A percentile compares a stretch with the other conserved stretches of the same genome.
Evolutionary conservation across 2,797 vertebrate species (phyloP).

Genomic region (Ispidina lecontei): DNA sequence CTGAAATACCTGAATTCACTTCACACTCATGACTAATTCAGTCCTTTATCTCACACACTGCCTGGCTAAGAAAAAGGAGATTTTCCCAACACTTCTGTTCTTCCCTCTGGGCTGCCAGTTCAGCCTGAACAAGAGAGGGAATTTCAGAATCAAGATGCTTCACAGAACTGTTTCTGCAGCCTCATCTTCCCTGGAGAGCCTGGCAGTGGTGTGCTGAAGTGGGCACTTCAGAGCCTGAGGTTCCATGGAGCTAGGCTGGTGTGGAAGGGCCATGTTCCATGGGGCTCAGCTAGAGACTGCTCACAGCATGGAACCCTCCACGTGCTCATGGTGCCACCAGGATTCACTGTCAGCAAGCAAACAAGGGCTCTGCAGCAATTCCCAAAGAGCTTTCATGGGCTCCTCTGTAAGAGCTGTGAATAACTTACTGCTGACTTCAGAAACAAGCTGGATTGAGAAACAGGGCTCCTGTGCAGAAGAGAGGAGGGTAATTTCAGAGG

Average conservation of each 20-base stretch:
- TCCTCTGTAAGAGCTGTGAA: background rate
- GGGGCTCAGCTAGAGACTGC: too few relatives aligned
- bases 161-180: background rate
- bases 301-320: background rate
- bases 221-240: background rate
- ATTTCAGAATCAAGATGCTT: background rate
- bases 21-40: background rate
- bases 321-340: background rate
- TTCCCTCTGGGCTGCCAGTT: background rate
- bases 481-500: background rate
- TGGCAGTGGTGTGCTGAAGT: background rate
- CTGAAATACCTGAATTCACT: background rate
- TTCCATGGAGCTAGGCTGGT: too few relatives aligned
- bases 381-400: background rate
- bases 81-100: background rate
- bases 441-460: background rate
- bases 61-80: rapidly evolving
- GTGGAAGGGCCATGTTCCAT: too few relatives aligned
- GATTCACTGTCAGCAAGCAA: background rate
- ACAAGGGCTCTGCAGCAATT: background rate
- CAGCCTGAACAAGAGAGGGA: background rate
- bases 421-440: background rate
- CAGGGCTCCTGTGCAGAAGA: rapidly evolving
- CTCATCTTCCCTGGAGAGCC: background rate
- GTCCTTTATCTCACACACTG: background rate